phyloP scores from a whole-genome alignment of 2,888 invertebrate species.

The Villa cingulata region DNA sequence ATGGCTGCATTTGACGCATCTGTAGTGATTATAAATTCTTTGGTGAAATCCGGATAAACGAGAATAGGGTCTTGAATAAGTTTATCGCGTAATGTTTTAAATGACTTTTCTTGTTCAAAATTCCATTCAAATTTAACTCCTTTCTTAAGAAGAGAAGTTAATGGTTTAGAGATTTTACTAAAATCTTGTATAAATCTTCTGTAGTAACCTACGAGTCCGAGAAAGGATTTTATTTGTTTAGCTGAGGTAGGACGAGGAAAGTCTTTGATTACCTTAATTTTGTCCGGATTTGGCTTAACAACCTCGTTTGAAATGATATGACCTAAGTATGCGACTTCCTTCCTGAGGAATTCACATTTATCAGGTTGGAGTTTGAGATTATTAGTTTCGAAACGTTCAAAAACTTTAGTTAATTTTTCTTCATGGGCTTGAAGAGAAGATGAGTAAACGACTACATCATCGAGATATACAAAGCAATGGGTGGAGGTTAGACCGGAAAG shows the following conservation, averaged over 20 bases:
- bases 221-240: slow-evolving; percentile 16
- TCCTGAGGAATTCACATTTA: slow-evolving; percentile 5
- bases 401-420: slow-evolving; percentile 1
- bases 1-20: not conserved
- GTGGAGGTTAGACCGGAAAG: slow-evolving; percentile 4
- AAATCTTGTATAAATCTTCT: slow-evolving; percentile 7
- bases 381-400: slow-evolving; percentile 1
- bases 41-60: not conserved
- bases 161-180: not conserved
- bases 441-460: slow-evolving; percentile 10
- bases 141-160: slow-evolving; percentile 1
- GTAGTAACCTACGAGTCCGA: slow-evolving; percentile 15
- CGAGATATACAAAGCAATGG: slow-evolving; percentile 10
- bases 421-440: slow-evolving; percentile 4
- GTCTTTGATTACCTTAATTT: slow-evolving; percentile 1
- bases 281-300: slow-evolving; percentile 1
- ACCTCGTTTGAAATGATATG: slow-evolving; percentile 7
- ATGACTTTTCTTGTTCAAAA: slow-evolving; percentile 1
- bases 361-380: slow-evolving; percentile 8
- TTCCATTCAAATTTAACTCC: slow-evolving; percentile 1
- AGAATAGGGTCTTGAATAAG: not conserved
- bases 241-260: slow-evolving; percentile 12
- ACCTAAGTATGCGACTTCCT: slow-evolving; percentile 7
- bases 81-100: not conserved
- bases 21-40: not conserved